These are phyloP conservation scores for Carassius carassius DNA, from an alignment of 2,113 vertebrate genomes.

Conservation along the genomic window DNA sequence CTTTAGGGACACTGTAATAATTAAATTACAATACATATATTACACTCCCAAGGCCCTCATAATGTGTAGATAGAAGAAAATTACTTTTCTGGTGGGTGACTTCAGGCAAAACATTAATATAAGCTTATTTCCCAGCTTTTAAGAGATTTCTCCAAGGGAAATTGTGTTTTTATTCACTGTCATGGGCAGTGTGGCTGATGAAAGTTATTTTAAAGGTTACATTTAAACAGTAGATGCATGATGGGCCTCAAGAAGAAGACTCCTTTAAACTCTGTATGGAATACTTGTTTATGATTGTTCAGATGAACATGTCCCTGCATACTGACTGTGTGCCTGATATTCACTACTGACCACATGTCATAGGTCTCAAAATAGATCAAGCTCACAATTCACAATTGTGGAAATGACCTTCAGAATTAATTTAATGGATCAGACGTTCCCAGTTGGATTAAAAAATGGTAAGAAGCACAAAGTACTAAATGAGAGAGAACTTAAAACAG, in stretches of 20 bases:
- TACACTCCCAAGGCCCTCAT: not conserved
- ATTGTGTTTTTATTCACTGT: not conserved
- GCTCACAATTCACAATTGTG: not conserved
- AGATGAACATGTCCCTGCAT: not conserved
- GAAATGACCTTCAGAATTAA: not conserved
- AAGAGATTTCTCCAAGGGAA: not conserved
- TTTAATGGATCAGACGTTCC: not conserved
- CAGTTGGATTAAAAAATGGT: no score
- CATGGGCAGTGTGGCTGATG: not conserved
- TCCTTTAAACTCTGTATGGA: no score
- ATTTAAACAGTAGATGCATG: not conserved
- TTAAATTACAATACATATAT: not conserved
- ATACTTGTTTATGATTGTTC: not conserved
- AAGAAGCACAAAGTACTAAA: not conserved
- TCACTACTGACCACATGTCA: not conserved
- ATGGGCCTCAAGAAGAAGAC: not conserved
- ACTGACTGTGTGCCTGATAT: no score
- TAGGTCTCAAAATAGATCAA: not conserved
- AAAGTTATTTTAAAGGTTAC: not conserved
- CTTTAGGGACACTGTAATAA: slow-evolving; percentile 16
- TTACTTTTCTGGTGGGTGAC: not conserved
- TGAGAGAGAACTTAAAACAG: not conserved
- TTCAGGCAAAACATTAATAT: not conserved
- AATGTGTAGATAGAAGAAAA: not conserved
- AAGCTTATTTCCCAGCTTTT: not conserved